Evolutionary conservation across 1,140 invertebrate species (phyloP), one percentile per base, ranked within the genome.

Genomic region (Penaeus chinensis): DNA sequence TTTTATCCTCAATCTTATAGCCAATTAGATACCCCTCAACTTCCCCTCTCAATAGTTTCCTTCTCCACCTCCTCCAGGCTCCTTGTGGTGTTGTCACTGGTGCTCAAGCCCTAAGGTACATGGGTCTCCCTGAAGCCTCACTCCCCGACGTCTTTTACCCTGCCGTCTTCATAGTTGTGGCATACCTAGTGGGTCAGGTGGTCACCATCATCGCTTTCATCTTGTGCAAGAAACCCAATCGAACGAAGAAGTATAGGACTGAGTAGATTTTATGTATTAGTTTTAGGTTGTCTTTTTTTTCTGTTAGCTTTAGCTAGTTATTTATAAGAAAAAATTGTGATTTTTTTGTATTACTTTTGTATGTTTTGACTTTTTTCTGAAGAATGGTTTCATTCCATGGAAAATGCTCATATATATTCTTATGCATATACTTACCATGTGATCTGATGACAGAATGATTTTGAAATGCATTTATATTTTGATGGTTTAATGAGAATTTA

Each of bases 71-170:
- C 11, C 54, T 61, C 22, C 81, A 90, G 90, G 90, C 87, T 32
- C 86, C 89, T 8, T 91, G 90, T 78, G 90, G 90, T 19, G 65
- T 91, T 0, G 84, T 87, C 19, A 88, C 76, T 0, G 90, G 90
- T 0, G 24, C 71, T 60, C 84, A 90, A 71, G 90, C 89, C 22
- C 77, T 91, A 4, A 69, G 86, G 18, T 91, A 89, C 89, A 63
- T 90, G 63, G 90, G 88, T 3, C 82, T 91, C 20, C 82, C 27
- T 2, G 88, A 90, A 60, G n/a, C 82, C 62, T 74, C 24, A 22
- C 85, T 88, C 22, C 86, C 89, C 1, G 85, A 84, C 74, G 16
- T 65, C 27, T 84, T 84, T 77, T 87, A 89, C 77, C 89, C 89
- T 5, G 89, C 89, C 4, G 32, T 89, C 24, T 77, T 89, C 65